Evolutionary conservation across 2,113 vertebrate species (phyloP), one percentile per base, ranked within the genome.

Genomic region (Marcusenius ussheri): DNA sequence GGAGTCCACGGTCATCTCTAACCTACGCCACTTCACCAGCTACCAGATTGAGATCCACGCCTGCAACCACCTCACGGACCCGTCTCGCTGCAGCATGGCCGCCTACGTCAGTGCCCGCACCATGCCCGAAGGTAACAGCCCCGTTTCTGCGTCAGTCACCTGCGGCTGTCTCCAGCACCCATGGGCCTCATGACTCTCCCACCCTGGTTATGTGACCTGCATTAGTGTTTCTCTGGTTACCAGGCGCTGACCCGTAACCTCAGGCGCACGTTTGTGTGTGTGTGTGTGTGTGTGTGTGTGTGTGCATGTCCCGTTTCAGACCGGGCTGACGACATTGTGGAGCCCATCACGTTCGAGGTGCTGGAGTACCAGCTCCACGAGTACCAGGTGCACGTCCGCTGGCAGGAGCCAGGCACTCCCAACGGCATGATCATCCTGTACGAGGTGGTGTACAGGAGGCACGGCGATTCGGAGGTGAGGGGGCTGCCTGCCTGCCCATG

Each of bases 41-140:
- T 99, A 99, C 89, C 97, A 98, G 93, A 99, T 99, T 0, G 98
- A 99, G 95, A 95, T 99, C 89, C 98, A 98, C 27, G 98, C 98
- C 8, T 99, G 98, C 93, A 99, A 99, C 95, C 96, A 98, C 5
- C 96, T 95, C 0, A 93, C 92, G 0, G 96, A 97, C 9, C 92
- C 94, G 0, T n/a, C 92, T 0, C 95, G 95, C 90, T 99, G 98
- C 94, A 98, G 98, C 3, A 97, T 98, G 90, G 97, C 98, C 0
- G 97, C 97, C 0, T 99, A 98, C 0, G 98, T 99, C 95, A 99
- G 97, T 0, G 98, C 98, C 49, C 96, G 98, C 93, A 99, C 98
- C 86, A 97, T 99, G 97, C 98, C 98, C 0, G 98, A 98, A 96
- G 97, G 98, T 99, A 90, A 49, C 88, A 0, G 0, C 46, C 49